phyloP scores from a whole-genome alignment of 2,797 vertebrate species.

The Crenuchus spilurus region DNA sequence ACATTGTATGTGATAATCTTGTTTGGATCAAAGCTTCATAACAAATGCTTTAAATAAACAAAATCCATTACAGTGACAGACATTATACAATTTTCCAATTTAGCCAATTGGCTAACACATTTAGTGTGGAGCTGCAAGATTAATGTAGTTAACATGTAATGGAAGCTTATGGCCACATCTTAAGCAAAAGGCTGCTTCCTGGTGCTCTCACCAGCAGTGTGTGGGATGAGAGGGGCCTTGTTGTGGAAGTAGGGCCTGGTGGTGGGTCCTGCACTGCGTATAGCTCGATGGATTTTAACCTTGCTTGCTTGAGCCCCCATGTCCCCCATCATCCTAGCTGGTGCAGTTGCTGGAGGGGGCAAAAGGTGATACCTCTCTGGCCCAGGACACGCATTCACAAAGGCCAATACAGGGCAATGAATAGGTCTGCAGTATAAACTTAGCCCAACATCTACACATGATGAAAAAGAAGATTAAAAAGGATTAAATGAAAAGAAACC shows the following conservation, averaged over 20 bases:
- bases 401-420: slow-evolving; percentile 27
- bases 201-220: background rate
- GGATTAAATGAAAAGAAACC: background rate
- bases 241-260: slow-evolving; percentile 34
- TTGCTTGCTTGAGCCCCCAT: slow-evolving; percentile 65
- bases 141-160: no score
- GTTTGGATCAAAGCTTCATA: no score
- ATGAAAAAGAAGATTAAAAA: background rate
- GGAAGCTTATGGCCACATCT: no score
- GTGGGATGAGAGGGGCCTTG: slow-evolving; percentile 33
- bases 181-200: background rate
- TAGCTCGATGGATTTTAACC: slow-evolving; percentile 66
- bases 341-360: slow-evolving; percentile 53
- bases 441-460: slow-evolving; percentile 55
- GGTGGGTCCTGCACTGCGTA: slow-evolving; percentile 57
- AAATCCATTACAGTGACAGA: no score
- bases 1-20: no score
- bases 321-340: slow-evolving; percentile 64
- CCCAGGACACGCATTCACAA: slow-evolving; percentile 40
- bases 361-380: slow-evolving; percentile 54
- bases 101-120: no score
- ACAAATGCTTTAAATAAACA: no score
- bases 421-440: slow-evolving; percentile 18
- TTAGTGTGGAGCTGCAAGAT: no score
- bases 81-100: no score